A percentile compares a stretch with the other conserved stretches of the same genome.
These are phyloP conservation scores for Zelostemma sp. DNA, from an alignment of 1,140 invertebrate species.

Conservation along the genomic window DNA sequence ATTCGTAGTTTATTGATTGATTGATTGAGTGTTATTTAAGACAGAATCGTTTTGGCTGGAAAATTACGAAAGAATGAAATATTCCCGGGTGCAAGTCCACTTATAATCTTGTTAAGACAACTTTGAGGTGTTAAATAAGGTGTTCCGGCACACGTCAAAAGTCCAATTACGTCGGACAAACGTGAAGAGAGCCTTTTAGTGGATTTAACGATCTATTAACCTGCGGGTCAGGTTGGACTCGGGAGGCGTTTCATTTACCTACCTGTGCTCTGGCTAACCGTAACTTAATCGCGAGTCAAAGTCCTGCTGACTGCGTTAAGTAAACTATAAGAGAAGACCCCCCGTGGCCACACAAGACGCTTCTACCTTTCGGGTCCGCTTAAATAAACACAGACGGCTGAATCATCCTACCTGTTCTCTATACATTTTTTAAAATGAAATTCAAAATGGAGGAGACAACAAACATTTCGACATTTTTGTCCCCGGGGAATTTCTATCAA, in stretches of 20 bases:
- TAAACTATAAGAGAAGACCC: constrained; percentile 21
- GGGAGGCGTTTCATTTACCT: constrained; percentile 32
- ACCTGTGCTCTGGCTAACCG: constrained; percentile 15
- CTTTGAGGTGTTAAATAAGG: constrained; percentile 8
- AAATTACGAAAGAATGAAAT: neutral
- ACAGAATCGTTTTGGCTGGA: no score
- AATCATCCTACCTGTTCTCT: neutral
- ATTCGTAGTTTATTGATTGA: no score
- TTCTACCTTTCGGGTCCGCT: constrained; percentile 20
- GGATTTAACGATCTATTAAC: constrained; percentile 29
- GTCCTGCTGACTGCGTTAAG: constrained; percentile 22
- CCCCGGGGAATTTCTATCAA: neutral
- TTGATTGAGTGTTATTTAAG: no score
- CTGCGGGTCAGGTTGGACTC: constrained; percentile 1
- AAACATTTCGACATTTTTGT: constrained; percentile 3
- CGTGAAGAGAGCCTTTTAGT: constrained; percentile 12
- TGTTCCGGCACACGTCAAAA: constrained; percentile 17
- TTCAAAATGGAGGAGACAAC: constrained; percentile 1
- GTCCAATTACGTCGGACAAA: constrained; percentile 16
- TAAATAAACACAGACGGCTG: constrained; percentile 7
- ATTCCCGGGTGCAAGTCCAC: neutral
- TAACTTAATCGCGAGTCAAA: constrained; percentile 21
- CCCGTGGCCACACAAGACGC: constrained; percentile 13
- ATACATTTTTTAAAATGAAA: constrained; percentile 3
- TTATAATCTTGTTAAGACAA: constrained; percentile 8